phyloP scores from a whole-genome alignment of 2,888 invertebrate genomes.

The Eupithecia inturbata region DNA sequence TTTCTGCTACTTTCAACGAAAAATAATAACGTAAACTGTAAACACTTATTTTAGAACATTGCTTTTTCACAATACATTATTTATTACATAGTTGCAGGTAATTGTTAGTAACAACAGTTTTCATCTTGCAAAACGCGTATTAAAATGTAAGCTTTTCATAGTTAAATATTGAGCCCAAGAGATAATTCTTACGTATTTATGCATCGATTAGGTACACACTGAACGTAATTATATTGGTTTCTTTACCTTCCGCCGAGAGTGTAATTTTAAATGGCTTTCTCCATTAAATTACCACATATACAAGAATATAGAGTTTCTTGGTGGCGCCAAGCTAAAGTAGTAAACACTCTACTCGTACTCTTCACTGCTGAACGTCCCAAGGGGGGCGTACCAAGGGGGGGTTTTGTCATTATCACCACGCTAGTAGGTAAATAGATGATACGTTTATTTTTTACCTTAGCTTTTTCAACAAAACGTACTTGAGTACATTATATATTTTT shows the following conservation, averaged over 20 bases:
- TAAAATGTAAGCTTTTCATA: neutral
- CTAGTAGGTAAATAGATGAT: too few species aligned
- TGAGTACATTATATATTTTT: too few species aligned
- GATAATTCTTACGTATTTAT: neutral
- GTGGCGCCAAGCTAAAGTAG: neutral
- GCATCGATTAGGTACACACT: neutral
- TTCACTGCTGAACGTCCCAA: too few species aligned
- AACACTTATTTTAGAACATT: neutral
- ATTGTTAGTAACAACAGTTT: neutral
- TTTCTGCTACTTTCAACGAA: neutral
- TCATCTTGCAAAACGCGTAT: neutral
- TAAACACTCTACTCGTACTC: too few species aligned
- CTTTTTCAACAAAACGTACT: too few species aligned
- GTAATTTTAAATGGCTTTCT: neutral
- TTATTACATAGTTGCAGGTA: neutral
- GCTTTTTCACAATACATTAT: neutral
- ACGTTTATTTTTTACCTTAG: too few species aligned
- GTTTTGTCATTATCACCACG: too few species aligned
- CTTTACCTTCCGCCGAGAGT: neutral
- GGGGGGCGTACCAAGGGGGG: too few species aligned
- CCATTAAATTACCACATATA: neutral
- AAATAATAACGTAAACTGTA: neutral
- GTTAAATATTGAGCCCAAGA: neutral
- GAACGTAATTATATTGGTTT: neutral
- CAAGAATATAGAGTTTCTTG: neutral